Percentiles rank a stretch among this genome's conserved stretches.
phyloP scores from a whole-genome alignment of 2,888 invertebrate species.

The Glaucopsyche alexis region DNA sequence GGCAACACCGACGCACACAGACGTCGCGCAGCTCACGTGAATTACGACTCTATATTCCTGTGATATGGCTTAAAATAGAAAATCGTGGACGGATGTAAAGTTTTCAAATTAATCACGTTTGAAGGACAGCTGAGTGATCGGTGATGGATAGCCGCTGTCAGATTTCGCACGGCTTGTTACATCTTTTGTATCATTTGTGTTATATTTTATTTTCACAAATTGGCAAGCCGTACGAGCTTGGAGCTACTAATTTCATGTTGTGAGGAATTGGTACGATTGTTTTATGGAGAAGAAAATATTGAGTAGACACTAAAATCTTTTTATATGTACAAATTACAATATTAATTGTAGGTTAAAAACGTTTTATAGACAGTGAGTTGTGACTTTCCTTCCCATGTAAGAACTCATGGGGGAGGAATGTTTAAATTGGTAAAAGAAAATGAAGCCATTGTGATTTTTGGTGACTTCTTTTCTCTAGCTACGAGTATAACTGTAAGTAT shows the following conservation, averaged over 20 bases:
- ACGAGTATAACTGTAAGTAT: too few species aligned
- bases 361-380: background rate
- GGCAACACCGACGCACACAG: slow-evolving; percentile 32
- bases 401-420: too few species aligned
- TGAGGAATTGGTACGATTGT: background rate
- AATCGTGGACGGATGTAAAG: background rate
- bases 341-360: background rate
- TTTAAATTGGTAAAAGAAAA: too few species aligned
- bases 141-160: slow-evolving; percentile 35
- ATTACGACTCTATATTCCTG: background rate
- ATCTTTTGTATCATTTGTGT: slow-evolving; percentile 27
- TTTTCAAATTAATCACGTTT: slow-evolving; percentile 30
- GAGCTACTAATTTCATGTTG: background rate
- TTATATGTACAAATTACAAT: background rate
- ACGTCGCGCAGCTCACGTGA: background rate
- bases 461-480: too few species aligned
- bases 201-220: slow-evolving; percentile 26
- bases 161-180: slow-evolving; percentile 30
- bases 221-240: slow-evolving; percentile 18
- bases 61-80: background rate
- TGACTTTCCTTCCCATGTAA: too few species aligned
- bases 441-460: too few species aligned
- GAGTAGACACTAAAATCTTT: background rate
- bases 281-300: background rate
- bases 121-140: slow-evolving; percentile 35